Base-by-base conservation (phyloP, 2,888 invertebrate genomes). In the Patella pellucida region DNA sequence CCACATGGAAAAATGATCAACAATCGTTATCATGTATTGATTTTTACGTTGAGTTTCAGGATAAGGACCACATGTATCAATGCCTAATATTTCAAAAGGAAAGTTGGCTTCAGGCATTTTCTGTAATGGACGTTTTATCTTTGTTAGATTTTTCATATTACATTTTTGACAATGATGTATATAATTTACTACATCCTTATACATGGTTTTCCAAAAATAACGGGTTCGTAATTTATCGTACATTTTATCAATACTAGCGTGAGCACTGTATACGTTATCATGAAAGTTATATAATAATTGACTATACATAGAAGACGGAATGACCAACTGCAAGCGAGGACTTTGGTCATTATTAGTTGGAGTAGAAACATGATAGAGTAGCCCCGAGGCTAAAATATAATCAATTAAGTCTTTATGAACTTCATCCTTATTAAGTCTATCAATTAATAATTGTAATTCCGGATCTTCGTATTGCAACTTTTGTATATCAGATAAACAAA, bases 161-260 rank as follows among this genome's bases (percentile, higher is more conserved):
- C 74, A 74, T 74, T 69, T 52, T 1, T 50, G 16, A 54, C 74
- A 74, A 9, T 12, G 3, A n/a, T 69, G 23, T 4, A 68, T 19
- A 27, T n/a, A 69, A 15, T 12, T 2, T 0, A 23, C 54, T 1
- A 74, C 41, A 51, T 74, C 74, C 11, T 74, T 74, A 15, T 68
- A 31, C 74, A 74, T 69, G 2, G 16, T 41, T n/a, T 23, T 16
- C 74, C 74, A 74, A 23, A 62, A 62, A 50, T 52, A 74, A 15
- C 54, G 15, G 27, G 51, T 41, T 23, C 68, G 41, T 23, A 74
- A 50, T 5, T 16, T 27, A 27, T 67, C 68, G 51, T 52, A 52
- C n/a, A 68, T 69, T 9, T 74, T 74, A 27, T 74, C 67, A 16
- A 74, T 50, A n/a, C 69, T 68, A 23, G 50, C n/a, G 31, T 74